phyloP scores from a whole-genome alignment of 2,888 invertebrate genomes.

The Maniola hyperantus region DNA sequence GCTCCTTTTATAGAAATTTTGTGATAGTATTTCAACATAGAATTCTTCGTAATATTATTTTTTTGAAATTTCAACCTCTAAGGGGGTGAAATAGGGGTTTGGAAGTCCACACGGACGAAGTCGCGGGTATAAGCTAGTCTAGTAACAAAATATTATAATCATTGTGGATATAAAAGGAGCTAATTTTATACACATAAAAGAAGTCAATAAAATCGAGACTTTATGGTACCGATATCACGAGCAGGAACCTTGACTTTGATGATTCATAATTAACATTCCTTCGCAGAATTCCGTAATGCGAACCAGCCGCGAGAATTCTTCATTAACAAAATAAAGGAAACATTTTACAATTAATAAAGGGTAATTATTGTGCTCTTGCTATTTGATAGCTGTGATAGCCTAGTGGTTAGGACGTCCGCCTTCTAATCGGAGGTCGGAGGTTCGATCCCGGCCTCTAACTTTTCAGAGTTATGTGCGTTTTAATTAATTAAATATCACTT shows the following conservation, averaged over 20 bases:
- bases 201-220: neutral
- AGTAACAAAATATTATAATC: no score
- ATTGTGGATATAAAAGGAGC: neutral
- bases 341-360: conserved; percentile 13
- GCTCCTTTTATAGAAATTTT: neutral
- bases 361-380: conserved; percentile 16
- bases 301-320: conserved; percentile 20
- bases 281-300: conserved; percentile 24
- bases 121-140: no score
- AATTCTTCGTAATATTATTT: no score
- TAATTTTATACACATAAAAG: neutral
- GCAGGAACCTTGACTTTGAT: conserved; percentile 17
- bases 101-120: no score
- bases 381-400: no score
- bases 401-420: no score
- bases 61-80: no score
- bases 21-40: neutral
- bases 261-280: conserved; percentile 23
- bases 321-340: conserved; percentile 36
- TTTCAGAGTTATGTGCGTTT: no score
- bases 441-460: no score
- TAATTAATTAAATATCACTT: no score
- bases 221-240: conserved; percentile 13
- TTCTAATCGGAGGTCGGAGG: no score
- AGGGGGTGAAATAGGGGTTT: no score